A percentile compares a stretch with the other conserved stretches of the same genome.
Conservation (phyloP, 2,888 invertebrate genomes). For the Pandemis cinnamomeana region DNA sequence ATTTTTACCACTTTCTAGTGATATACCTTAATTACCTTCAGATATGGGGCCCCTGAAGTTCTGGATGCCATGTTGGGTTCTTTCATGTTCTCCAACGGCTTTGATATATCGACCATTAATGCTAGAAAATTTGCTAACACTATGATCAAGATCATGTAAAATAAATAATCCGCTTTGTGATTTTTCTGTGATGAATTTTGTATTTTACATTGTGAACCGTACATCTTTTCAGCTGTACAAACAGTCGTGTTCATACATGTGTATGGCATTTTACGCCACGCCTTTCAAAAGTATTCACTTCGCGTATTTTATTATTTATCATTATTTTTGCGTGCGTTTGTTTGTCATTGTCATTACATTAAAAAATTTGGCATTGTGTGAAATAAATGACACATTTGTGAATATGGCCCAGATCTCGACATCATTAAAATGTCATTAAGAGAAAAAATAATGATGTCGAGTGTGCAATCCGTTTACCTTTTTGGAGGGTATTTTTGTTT, state of each 20-base stretch:
- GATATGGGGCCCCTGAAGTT: too few species aligned
- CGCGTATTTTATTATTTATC: constrained; percentile 9
- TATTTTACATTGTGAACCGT: constrained; percentile 24
- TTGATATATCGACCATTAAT: too few species aligned
- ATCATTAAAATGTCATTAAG: constrained; percentile 32
- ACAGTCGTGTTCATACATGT: constrained; percentile 35
- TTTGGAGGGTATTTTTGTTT: constrained; percentile 45
- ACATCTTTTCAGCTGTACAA: constrained; percentile 16
- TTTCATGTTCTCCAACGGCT: too few species aligned
- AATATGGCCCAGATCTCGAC: constrained; percentile 29
- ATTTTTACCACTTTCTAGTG: too few species aligned
- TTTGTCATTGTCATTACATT: neutral
- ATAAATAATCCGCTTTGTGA: too few species aligned
- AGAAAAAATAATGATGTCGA: constrained; percentile 32
- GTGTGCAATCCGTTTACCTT: constrained; percentile 42
- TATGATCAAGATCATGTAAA: too few species aligned
- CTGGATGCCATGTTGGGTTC: too few species aligned
- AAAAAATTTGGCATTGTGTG: neutral
- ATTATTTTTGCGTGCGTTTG: neutral
- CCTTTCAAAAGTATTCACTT: neutral
- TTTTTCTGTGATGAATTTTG: neutral
- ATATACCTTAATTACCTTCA: too few species aligned
- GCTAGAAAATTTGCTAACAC: too few species aligned
- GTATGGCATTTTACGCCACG: constrained; percentile 17
- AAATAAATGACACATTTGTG: constrained; percentile 35